Conservation (phyloP, 92 coral and sea anemone genomes). For the Palythoa grandiflora region DNA sequence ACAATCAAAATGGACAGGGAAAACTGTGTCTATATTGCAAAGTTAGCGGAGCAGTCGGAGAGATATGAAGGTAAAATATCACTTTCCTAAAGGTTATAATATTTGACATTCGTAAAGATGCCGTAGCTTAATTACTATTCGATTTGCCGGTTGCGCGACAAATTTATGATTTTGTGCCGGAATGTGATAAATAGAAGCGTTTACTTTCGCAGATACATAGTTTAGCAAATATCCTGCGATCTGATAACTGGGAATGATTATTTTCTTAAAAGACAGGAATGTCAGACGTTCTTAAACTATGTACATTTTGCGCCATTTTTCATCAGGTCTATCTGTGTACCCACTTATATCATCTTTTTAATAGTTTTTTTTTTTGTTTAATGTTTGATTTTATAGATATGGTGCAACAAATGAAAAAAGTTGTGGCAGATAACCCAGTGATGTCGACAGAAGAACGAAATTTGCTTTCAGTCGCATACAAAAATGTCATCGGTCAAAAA, state of each 20-base stretch:
- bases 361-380: not conserved
- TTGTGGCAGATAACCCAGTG: slow-evolving; percentile 50
- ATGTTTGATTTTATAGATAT: slow-evolving; percentile 30
- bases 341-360: not conserved
- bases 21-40: slow-evolving; percentile 74
- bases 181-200: not conserved
- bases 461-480: slow-evolving; percentile 67
- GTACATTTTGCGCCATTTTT: not conserved
- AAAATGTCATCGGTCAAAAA: slow-evolving; percentile 64
- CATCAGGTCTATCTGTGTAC: not conserved
- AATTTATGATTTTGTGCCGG: not conserved
- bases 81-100: not conserved
- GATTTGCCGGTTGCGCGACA: not conserved
- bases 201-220: not conserved
- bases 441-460: slow-evolving; percentile 69
- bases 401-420: slow-evolving; percentile 63
- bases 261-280: not conserved
- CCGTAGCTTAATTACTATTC: not conserved
- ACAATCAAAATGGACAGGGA: slow-evolving; percentile 85
- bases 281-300: not conserved
- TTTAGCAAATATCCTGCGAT: not conserved
- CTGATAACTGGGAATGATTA: not conserved
- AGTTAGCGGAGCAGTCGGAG: slow-evolving; percentile 98
- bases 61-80: slow-evolving; percentile 89
- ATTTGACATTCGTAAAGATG: not conserved